Evolutionary conservation across 2,888 invertebrate species (phyloP).

Genomic region (Scaptomyza polygonia): DNA sequence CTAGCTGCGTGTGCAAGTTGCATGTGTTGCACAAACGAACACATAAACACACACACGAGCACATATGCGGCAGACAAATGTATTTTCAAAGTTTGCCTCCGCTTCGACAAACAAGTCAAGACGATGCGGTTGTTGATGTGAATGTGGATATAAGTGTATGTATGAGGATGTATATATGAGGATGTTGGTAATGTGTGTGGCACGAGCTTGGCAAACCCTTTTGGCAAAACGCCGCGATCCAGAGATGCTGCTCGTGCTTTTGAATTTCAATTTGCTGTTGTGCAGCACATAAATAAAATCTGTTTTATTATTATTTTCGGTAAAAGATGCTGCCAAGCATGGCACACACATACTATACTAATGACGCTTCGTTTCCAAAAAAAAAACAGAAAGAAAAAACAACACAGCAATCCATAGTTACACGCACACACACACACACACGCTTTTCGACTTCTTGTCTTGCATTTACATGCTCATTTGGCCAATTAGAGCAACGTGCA

Average conservation of each 20-base stretch:
- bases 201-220: slow-evolving; percentile 40
- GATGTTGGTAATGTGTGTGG: slow-evolving; percentile 13
- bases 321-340: slow-evolving; percentile 56
- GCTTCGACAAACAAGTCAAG: slow-evolving; percentile 13
- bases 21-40: neutral
- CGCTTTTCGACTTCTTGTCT: slow-evolving; percentile 3
- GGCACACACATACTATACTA: slow-evolving; percentile 8
- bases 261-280: slow-evolving; percentile 71
- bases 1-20: neutral
- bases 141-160: neutral
- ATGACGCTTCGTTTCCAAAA: neutral
- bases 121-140: neutral
- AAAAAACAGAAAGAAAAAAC: neutral
- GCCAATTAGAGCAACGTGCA: slow-evolving; percentile 23
- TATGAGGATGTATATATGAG: neutral
- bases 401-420: neutral
- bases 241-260: slow-evolving; percentile 51
- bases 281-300: slow-evolving; percentile 75
- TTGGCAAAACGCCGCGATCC: slow-evolving; percentile 48
- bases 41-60: neutral
- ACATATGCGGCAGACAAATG: slow-evolving; percentile 39
- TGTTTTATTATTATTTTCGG: slow-evolving; percentile 70
- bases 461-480: slow-evolving; percentile 15
- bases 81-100: slow-evolving; percentile 48
- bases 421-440: neutral